These are phyloP conservation scores for Apostichopus leukothele DNA, from an alignment of 53 echinoderm and acorn worm species.

Conservation along the genomic window DNA sequence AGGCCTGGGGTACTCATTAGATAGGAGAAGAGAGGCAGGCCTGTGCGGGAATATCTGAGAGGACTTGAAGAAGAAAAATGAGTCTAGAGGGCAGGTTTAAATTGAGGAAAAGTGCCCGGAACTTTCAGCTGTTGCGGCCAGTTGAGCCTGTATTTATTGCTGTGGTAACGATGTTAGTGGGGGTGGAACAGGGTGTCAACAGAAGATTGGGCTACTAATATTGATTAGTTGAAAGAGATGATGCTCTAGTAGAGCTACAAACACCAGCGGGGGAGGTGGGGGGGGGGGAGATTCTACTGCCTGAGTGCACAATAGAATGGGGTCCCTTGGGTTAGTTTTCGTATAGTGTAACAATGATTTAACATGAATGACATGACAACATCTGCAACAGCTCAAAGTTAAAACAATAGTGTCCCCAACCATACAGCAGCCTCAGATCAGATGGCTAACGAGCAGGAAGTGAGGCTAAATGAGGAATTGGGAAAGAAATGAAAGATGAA, in stretches of 20 bases:
- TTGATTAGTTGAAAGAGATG: constrained; percentile 1
- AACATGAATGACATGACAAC: no score
- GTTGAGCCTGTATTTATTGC: constrained; percentile 33
- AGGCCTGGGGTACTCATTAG: constrained; percentile 42
- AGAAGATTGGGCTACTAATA: background rate
- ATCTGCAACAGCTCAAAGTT: no score
- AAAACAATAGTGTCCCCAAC: no score
- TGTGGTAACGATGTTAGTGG: constrained; percentile 46
- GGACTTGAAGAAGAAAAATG: constrained; percentile 3
- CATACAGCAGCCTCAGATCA: no score
- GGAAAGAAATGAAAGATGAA: no score
- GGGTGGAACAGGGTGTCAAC: constrained; percentile 29
- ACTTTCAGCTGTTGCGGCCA: constrained; percentile 35
- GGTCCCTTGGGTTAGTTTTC: no score
- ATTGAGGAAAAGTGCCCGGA: constrained; percentile 38
- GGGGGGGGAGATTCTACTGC: background rate
- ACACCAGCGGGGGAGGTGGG: background rate
- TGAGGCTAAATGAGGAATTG: no score
- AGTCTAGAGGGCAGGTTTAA: constrained; percentile 19
- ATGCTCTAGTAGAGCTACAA: background rate
- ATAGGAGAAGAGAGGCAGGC: background rate
- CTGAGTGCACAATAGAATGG: no score
- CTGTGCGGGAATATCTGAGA: constrained; percentile 7
- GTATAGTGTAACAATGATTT: no score
- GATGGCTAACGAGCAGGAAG: no score